Percentiles rank a stretch among this genome's conserved stretches.
These are phyloP conservation scores for Nemotelus nigrinus DNA, from an alignment of 2,888 invertebrate species.

Conservation along the genomic window DNA sequence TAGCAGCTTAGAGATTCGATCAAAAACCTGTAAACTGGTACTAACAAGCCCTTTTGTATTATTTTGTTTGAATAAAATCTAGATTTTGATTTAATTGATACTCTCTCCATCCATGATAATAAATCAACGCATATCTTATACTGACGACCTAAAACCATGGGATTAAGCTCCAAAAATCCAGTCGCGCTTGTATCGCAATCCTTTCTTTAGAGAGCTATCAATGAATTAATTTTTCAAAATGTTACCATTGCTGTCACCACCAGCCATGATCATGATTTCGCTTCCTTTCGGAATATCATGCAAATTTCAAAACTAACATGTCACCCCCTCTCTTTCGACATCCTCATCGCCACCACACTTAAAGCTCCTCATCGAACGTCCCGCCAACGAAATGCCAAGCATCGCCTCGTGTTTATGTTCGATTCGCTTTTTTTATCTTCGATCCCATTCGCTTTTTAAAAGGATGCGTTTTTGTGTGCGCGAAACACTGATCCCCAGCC, in stretches of 20 bases:
- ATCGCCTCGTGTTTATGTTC: constrained; percentile 1
- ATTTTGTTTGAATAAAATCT: too few relatives aligned
- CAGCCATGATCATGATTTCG: constrained; percentile 45
- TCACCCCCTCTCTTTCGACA: constrained; percentile 4
- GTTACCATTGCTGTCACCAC: constrained; percentile 48
- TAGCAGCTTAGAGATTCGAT: too few relatives aligned
- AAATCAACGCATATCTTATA: too few relatives aligned
- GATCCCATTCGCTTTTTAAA: neutral
- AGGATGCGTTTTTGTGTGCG: constrained; percentile 32
- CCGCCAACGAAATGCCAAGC: neutral
- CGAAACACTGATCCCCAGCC: neutral
- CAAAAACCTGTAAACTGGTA: too few relatives aligned
- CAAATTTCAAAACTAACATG: constrained; percentile 43
- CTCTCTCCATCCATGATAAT: too few relatives aligned
- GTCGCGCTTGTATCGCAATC: constrained; percentile 9
- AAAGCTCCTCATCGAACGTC: constrained; percentile 1
- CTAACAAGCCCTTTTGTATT: too few relatives aligned
- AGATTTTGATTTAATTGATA: too few relatives aligned
- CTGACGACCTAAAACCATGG: neutral
- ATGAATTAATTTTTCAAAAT: constrained; percentile 52
- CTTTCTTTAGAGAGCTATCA: constrained; percentile 9
- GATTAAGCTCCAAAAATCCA: constrained; percentile 12
- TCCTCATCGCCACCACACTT: neutral
- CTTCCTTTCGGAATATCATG: constrained; percentile 40
- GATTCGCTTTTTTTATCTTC: constrained; percentile 29